Conservation (phyloP, 2,888 invertebrate species). For the Oscheius onirici region DNA sequence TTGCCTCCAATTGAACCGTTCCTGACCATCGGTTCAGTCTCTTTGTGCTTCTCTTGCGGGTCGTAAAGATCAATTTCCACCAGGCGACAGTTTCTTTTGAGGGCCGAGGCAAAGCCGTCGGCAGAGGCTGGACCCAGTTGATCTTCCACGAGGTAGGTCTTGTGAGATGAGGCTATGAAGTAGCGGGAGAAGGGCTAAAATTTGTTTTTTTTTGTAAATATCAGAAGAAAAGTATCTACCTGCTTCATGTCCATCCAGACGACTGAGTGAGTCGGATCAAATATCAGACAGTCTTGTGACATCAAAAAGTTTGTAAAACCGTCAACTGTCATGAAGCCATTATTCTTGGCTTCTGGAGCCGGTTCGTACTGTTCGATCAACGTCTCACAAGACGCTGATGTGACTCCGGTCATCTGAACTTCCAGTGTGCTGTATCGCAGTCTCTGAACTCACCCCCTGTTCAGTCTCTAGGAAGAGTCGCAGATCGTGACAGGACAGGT, state of each 20-base stretch:
- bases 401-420: slow-evolving; percentile 75
- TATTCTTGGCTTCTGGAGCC: slow-evolving; percentile 75
- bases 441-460: slow-evolving; percentile 75
- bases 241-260: slow-evolving; percentile 77
- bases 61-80: slow-evolving; percentile 78
- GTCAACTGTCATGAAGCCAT: slow-evolving; percentile 76
- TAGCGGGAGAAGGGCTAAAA: slow-evolving; percentile 70
- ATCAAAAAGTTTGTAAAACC: slow-evolving; percentile 74
- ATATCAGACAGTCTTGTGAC: slow-evolving; percentile 75
- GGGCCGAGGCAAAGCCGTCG: slow-evolving; percentile 75
- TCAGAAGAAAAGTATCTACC: slow-evolving; percentile 60
- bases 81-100: slow-evolving; percentile 75
- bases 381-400: slow-evolving; percentile 75
- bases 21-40: slow-evolving; percentile 73
- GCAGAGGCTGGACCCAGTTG: slow-evolving; percentile 76
- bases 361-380: slow-evolving; percentile 76
- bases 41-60: slow-evolving; percentile 69
- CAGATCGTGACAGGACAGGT: slow-evolving; percentile 76
- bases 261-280: slow-evolving; percentile 74
- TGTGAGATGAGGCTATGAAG: slow-evolving; percentile 58
- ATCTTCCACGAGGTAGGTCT: slow-evolving; percentile 74
- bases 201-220: no score
- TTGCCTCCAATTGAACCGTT: slow-evolving; percentile 72
- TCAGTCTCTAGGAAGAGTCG: slow-evolving; percentile 77
- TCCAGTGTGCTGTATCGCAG: neutral